Evolutionary conservation across 2,113 vertebrate genomes (phyloP).

Genomic region (Ailurus styani): DNA sequence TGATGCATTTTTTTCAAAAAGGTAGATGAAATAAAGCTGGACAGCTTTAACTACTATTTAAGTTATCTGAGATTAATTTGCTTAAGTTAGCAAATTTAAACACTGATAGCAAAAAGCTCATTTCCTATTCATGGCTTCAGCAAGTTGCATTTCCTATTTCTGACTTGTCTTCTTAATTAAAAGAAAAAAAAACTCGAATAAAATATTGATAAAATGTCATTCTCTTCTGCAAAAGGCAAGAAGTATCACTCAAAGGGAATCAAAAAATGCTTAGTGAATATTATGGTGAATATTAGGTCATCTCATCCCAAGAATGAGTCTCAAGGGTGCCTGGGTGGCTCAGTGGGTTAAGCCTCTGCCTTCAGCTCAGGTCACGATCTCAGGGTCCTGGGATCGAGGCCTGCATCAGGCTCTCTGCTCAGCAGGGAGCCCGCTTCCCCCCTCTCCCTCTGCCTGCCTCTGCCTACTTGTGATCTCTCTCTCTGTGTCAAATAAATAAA

Average conservation of each 20-base stretch:
- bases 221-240: conserved; percentile 19
- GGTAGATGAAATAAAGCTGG: conserved; percentile 25
- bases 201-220: conserved; percentile 44
- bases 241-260: conserved; percentile 21
- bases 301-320: not conserved
- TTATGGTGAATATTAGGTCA: not conserved
- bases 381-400: no score
- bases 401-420: no score
- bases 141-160: conserved; percentile 41
- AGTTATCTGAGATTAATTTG: conserved; percentile 59
- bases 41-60: conserved; percentile 49
- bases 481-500: no score
- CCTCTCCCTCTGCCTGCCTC: no score
- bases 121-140: conserved; percentile 55
- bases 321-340: not conserved
- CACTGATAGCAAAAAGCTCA: conserved; percentile 25
- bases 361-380: no score
- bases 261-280: not conserved
- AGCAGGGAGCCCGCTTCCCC: no score
- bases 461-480: no score
- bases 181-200: not conserved
- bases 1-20: not conserved
- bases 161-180: conserved; percentile 54
- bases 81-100: conserved; percentile 67
- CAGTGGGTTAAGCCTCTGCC: no score